phyloP scores from a whole-genome alignment of 2,113 vertebrate genomes.

The Cebus imitator region DNA sequence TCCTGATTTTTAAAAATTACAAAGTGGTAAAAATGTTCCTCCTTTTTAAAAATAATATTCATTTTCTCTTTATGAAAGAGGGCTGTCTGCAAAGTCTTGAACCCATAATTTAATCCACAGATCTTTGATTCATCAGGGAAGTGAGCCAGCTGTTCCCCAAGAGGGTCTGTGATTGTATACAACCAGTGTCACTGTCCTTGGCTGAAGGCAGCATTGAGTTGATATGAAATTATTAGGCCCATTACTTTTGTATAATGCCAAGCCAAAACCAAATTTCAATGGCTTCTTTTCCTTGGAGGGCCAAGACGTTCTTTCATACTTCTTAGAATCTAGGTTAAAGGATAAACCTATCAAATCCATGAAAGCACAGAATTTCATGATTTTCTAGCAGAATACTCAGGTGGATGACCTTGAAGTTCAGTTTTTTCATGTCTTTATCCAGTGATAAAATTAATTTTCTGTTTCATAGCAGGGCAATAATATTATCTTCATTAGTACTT shows the following conservation, averaged over 20 bases:
- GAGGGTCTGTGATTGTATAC: constrained; percentile 79
- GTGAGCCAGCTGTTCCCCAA: constrained; percentile 80
- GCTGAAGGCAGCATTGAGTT: constrained; percentile 85
- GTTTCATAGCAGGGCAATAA: constrained; percentile 84
- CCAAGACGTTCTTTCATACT: constrained; percentile 84
- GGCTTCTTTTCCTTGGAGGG: constrained; percentile 88
- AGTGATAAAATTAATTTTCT: constrained; percentile 88
- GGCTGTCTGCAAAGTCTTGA: constrained; percentile 91
- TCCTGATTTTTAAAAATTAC: constrained; percentile 88
- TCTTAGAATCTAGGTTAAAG: constrained; percentile 85
- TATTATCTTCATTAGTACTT: constrained; percentile 89
- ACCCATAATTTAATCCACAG: constrained; percentile 86
- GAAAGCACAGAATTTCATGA: constrained; percentile 85
- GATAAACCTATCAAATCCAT: constrained; percentile 85
- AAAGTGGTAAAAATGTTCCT: constrained; percentile 90
- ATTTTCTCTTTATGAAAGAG: constrained; percentile 85
- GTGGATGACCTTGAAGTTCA: constrained; percentile 87
- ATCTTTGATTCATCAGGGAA: constrained; percentile 82
- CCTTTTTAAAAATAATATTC: constrained; percentile 89
- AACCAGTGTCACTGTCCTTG: constrained; percentile 73
- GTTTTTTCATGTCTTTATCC: constrained; percentile 91
- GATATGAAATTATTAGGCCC: constrained; percentile 86
- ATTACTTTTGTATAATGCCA: constrained; percentile 83
- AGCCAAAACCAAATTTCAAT: constrained; percentile 84
- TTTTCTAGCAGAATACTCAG: constrained; percentile 85